These are phyloP conservation scores for Solen grandis DNA, from an alignment of 1,140 invertebrate species.

Conservation along the genomic window DNA sequence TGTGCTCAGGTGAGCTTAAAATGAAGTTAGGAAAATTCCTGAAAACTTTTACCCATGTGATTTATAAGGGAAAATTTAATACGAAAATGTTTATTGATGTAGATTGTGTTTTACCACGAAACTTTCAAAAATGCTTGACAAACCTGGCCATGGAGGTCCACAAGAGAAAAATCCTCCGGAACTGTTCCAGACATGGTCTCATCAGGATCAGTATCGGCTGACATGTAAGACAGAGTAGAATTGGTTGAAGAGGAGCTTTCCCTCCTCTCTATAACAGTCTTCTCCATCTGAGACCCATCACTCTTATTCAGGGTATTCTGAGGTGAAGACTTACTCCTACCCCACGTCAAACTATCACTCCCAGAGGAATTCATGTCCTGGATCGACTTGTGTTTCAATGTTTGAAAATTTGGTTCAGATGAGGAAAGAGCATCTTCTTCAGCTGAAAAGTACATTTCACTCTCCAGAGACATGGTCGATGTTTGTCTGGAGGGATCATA, in stretches of 20 bases:
- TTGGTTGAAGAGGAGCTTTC: slow-evolving; percentile 54
- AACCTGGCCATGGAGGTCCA: slow-evolving; percentile 94
- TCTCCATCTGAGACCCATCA: neutral
- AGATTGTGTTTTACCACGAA: too few species aligned
- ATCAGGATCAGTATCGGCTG: slow-evolving; percentile 86
- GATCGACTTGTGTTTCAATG: slow-evolving; percentile 6
- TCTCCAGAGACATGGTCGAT: slow-evolving; percentile 70
- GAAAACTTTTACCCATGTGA: too few species aligned
- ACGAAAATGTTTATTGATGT: too few species aligned
- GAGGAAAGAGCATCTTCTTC: slow-evolving; percentile 65
- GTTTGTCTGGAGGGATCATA: slow-evolving; percentile 24
- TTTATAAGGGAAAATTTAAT: too few species aligned
- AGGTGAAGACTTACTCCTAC: slow-evolving; percentile 3
- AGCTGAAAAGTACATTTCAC: slow-evolving; percentile 73
- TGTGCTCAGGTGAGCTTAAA: too few species aligned
- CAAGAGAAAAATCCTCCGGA: slow-evolving; percentile 83
- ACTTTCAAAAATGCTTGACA: too few species aligned
- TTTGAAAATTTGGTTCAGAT: slow-evolving; percentile 37
- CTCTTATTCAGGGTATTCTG: slow-evolving; percentile 21
- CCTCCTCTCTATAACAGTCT: slow-evolving; percentile 45
- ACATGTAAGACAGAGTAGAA: slow-evolving; percentile 89
- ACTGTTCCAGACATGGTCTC: slow-evolving; percentile 42
- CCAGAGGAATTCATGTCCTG: slow-evolving; percentile 17
- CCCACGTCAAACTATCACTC: slow-evolving; percentile 27
- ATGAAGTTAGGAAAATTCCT: too few species aligned